These are phyloP conservation scores for Coenonympha glycerion DNA, from an alignment of 2,888 invertebrate genomes.

Conservation along the genomic window DNA sequence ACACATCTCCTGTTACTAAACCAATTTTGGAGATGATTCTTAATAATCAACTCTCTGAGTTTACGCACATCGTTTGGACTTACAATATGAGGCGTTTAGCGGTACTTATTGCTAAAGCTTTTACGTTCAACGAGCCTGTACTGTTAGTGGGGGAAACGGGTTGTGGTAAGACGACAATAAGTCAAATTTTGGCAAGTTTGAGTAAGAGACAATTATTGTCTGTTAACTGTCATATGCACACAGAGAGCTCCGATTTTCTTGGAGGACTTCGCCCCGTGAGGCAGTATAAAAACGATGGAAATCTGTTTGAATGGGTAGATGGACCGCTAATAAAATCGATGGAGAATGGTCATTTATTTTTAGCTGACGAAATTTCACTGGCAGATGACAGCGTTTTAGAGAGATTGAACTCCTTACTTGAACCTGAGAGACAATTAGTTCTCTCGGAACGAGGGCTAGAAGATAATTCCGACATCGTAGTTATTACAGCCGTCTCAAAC, in stretches of 20 bases:
- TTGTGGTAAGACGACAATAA: conserved; percentile 97
- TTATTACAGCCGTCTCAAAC: conserved; percentile 80
- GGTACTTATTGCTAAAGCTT: conserved; percentile 86
- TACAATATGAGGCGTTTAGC: conserved; percentile 89
- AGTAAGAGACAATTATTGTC: conserved; percentile 81
- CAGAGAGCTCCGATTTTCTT: conserved; percentile 97
- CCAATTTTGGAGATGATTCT: conserved; percentile 80
- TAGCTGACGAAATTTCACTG: conserved; percentile 98
- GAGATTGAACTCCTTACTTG: conserved; percentile 94
- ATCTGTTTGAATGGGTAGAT: conserved; percentile 97
- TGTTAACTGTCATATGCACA: conserved; percentile 99
- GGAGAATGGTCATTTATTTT: conserved; percentile 89
- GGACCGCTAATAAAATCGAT: conserved; percentile 96
- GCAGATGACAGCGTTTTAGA: conserved; percentile 99
- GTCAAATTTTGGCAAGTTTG: conserved; percentile 88
- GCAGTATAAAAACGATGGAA: conserved; percentile 74
- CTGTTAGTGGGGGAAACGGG: conserved; percentile 98
- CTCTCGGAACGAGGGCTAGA: conserved; percentile 92
- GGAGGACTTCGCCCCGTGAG: conserved; percentile 95
- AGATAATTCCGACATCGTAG: conserved; percentile 73
- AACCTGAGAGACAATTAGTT: conserved; percentile 92
- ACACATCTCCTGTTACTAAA: conserved; percentile 86
- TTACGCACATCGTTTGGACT: conserved; percentile 95
- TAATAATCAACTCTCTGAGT: conserved; percentile 72
- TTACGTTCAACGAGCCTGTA: conserved; percentile 94